phyloP scores from a whole-genome alignment of 2,888 invertebrate genomes.

The Dryococelus australis region DNA sequence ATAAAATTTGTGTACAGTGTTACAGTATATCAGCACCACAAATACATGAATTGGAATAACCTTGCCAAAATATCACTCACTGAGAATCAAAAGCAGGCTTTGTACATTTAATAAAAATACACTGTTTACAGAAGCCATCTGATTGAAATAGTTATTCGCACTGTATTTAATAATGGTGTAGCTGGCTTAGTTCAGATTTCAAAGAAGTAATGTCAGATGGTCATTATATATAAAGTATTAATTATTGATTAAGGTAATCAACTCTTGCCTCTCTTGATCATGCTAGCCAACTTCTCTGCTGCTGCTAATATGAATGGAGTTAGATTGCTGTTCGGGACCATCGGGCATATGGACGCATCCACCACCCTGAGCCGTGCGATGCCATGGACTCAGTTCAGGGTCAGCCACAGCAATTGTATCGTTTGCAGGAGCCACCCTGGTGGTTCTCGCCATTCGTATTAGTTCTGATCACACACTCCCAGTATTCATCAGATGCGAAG shows the following conservation, averaged over 20 bases:
- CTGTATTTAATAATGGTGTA: too few relatives aligned
- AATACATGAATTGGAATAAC: too few relatives aligned
- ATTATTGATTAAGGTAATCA: neutral
- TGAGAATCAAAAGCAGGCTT: too few relatives aligned
- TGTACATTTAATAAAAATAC: too few relatives aligned
- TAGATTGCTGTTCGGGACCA: slow-evolving; percentile 56
- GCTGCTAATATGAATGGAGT: slow-evolving; percentile 51
- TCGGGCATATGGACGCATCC: slow-evolving; percentile 58
- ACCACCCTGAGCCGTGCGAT: slow-evolving; percentile 56
- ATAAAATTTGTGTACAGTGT: too few relatives aligned
- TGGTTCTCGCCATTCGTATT: slow-evolving; percentile 84
- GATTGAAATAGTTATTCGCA: too few relatives aligned
- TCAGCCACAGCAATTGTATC: slow-evolving; percentile 86
- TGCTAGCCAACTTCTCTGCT: slow-evolving; percentile 52
- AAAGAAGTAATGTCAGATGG: too few relatives aligned
- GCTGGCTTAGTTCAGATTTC: too few relatives aligned
- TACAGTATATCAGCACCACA: too few relatives aligned
- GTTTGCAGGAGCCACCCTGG: slow-evolving; percentile 71
- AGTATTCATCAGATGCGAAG: slow-evolving; percentile 68
- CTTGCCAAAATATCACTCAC: too few relatives aligned
- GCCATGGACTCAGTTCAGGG: slow-evolving; percentile 59
- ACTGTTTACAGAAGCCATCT: too few relatives aligned
- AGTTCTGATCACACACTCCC: slow-evolving; percentile 70
- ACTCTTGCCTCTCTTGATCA: slow-evolving; percentile 44
- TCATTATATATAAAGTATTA: too few relatives aligned